Percentiles rank a stretch among this genome's conserved stretches.
Evolutionary conservation across 2,797 vertebrate species (phyloP).

Genomic region (Urosaurus nigricauda): DNA sequence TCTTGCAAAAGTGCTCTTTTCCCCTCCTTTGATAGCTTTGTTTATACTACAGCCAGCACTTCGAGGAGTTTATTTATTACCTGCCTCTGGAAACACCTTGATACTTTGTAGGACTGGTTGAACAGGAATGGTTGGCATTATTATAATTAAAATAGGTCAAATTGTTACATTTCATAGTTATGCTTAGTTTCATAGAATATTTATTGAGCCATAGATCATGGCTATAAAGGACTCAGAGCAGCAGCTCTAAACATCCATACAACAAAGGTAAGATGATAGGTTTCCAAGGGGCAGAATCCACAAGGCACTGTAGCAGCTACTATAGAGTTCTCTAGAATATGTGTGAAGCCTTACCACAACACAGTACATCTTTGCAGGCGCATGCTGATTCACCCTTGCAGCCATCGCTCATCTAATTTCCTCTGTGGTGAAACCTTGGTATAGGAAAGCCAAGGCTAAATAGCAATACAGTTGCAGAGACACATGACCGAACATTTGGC

Average conservation of each 20-base stretch:
- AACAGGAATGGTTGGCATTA: slow-evolving; percentile 50
- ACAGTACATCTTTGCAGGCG: neutral
- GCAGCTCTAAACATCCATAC: neutral
- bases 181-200: slow-evolving; percentile 12
- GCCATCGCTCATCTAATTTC: neutral
- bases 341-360: accelerated
- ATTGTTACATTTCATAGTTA: slow-evolving; percentile 53
- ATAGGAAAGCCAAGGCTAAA: slow-evolving; percentile 14
- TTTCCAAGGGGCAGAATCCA: accelerated
- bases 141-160: slow-evolving; percentile 45
- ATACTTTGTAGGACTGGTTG: slow-evolving; percentile 57
- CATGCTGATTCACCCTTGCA: slow-evolving; percentile 31
- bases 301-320: accelerated
- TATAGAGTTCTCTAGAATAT: neutral
- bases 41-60: slow-evolving; percentile 29
- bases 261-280: neutral
- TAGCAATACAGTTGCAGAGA: slow-evolving; percentile 26
- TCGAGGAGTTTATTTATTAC: slow-evolving; percentile 54
- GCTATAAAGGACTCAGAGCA: neutral
- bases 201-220: neutral
- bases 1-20: slow-evolving; percentile 35
- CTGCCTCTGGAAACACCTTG: slow-evolving; percentile 58
- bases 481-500: slow-evolving; percentile 21
- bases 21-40: slow-evolving; percentile 22
- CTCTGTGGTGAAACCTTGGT: neutral